Evolutionary conservation across 2,888 invertebrate genomes (phyloP), one percentile per base, ranked within the genome.

Genomic region (Carterocephalus palaemon): DNA sequence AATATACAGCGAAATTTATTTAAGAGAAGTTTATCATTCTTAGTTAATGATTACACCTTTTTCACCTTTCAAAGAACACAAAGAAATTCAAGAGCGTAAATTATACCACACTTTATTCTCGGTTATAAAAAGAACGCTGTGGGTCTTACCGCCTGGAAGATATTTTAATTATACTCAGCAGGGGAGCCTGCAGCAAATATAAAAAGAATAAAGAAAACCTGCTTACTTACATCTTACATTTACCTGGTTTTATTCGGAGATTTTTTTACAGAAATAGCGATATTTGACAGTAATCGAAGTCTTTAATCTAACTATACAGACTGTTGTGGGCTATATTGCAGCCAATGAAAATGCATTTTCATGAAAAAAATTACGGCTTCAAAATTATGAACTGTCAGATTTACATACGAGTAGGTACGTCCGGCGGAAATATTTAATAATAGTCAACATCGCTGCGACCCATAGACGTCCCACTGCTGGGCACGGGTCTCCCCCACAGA

Each of bases 31-130:
- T 28, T 13, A 13, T 13, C 28, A 12, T 13, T 7, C 28, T 28
- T n/a, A 28, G 9, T 28, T 28, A n/a, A n/a, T 13, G 13, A 7
- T 13, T 29, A 31, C 17, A 17, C 17, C n/a, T 9, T 19, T 39
- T 29, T 28, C 20, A 29, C 31, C 31, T 39, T 39, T 39, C 16
- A 29, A 15, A 12, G 19, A 31, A 15, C 31, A 39, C 39, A 39
- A 39, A 39, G 37, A 19, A 38, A 38, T 38, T 26, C 26, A 38
- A 26, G 31, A 39, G 31, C 31, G 31, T 31, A 39, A 39, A 22
- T 39, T 39, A 31, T 19, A 39, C 15, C 39, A 22, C 19, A 29
- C 29, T 39, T 39, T 29, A 29, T 29, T 39, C 39, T 22, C 15
- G 8, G 20, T 39, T 19, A 39, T 24, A 39, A 39, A 39, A 31